phyloP scores from a whole-genome alignment of 2,888 invertebrate species.

The Automeris io region DNA sequence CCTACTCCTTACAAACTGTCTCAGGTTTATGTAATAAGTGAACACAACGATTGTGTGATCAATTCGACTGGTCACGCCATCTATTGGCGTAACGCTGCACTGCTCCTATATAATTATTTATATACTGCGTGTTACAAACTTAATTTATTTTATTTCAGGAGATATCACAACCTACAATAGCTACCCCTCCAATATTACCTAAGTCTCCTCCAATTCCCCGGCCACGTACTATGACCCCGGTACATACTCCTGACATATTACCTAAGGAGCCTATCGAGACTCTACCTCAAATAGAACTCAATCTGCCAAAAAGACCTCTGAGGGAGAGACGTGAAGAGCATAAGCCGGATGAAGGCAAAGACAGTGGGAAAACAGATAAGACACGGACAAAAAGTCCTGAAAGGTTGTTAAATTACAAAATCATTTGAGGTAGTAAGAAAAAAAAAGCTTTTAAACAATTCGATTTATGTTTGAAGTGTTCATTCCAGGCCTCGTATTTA shows the following conservation, averaged over 20 bases:
- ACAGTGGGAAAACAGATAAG: conserved; percentile 27
- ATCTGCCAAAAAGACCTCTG: conserved; percentile 65
- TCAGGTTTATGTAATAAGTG: no score
- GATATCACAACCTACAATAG: conserved; percentile 41
- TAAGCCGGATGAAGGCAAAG: conserved; percentile 36
- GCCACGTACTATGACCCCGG: conserved; percentile 13
- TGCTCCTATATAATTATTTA: no score
- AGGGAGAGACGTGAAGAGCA: conserved; percentile 52
- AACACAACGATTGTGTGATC: no score
- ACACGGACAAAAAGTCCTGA: conserved; percentile 54
- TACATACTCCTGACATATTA: conserved; percentile 11
- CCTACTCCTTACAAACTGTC: no score
- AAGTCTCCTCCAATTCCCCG: conserved; percentile 21
- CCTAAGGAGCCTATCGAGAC: conserved; percentile 31
- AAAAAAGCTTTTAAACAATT: conserved; percentile 18
- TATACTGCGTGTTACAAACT: no score
- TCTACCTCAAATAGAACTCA: conserved; percentile 65
- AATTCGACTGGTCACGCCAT: no score
- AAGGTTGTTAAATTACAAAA: conserved; percentile 55
- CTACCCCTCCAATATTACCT: conserved; percentile 36
- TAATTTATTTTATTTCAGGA: conserved; percentile 38
- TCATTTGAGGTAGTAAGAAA: conserved; percentile 49
- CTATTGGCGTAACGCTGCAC: no score
- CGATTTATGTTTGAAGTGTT: conserved; percentile 11
- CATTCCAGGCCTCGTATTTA: neutral